Base-by-base conservation (phyloP, 1,140 invertebrate species). In the Habropoda laboriosa region DNA sequence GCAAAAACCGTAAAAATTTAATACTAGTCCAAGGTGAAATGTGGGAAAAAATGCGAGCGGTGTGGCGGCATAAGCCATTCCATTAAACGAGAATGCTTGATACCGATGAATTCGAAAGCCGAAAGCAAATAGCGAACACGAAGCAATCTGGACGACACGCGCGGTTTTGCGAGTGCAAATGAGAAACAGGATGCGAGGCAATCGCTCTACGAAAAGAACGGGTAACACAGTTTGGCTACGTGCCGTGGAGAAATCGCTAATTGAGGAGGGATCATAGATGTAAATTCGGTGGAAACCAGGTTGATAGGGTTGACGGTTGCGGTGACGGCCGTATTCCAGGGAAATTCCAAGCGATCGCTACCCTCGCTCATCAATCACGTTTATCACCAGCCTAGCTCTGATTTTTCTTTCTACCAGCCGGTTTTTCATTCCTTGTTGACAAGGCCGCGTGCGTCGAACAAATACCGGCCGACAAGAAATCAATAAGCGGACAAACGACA, bases 331-430 rank as follows among this genome's bases (percentile, higher is more conserved):
- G 55, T 86, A 86, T 86, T 86, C 80, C 80, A 58, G 35, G 64
- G 80, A 76, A 86, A 82, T 86, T 83, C 81, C 67, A 83, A 66
- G 49, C 80, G 76, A 86, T 86, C 83, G 63, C 74, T 70, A 85
- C 73, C 70, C 79, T 84, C 64, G 80, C 84, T 86, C 84, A 86
- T 86, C 84, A 82, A 86, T 86, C 84, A 85, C 83, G 75, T 79
- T 84, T 85, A 86, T 85, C 83, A 85, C 70, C 45, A n/a, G 35
- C 51, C 61, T 21, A 45, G 51, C 55, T 67, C 38, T 42, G 63
- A 55, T 73, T 72, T 61, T 84, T 73, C 70, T 64, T 73, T 74
- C 27, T 27, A 27, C 49, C 27, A 35, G 16, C 24, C 42, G 49
- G 71, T 73, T 74, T 74, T 58, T 68, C 66, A 53, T 72, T 66